A percentile compares a stretch with the other conserved stretches of the same genome.
Conservation (phyloP, 2,888 invertebrate genomes). For the Tipula helvola region DNA sequence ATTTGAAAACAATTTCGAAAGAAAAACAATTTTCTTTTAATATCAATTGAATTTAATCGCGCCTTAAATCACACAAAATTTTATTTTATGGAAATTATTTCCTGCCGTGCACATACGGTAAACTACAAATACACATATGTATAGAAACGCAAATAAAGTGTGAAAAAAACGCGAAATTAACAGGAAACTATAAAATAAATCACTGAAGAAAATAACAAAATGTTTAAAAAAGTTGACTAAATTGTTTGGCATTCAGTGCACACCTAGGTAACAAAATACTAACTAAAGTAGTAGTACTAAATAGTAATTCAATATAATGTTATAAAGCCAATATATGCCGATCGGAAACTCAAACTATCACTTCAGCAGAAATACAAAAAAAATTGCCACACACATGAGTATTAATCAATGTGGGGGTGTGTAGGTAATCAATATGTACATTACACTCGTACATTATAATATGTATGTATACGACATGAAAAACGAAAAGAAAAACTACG, state of each 20-base stretch:
- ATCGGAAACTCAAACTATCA: background rate
- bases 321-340: background rate
- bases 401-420: background rate
- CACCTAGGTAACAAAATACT: background rate
- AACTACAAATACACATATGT: background rate
- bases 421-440: background rate
- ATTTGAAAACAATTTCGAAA: background rate
- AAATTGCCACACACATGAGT: background rate
- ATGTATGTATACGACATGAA: background rate
- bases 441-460: background rate
- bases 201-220: background rate
- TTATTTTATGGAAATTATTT: background rate
- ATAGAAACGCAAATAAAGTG: background rate
- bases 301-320: background rate
- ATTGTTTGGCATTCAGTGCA: background rate
- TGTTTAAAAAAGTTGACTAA: background rate
- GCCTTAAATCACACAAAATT: background rate
- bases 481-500: background rate
- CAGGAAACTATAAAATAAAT: background rate
- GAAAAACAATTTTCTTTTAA: background rate
- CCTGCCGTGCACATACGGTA: background rate
- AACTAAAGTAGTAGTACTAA: background rate
- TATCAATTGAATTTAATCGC: background rate
- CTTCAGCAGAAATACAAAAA: no score
- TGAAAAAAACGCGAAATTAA: background rate